Percentiles rank a stretch among this genome's conserved stretches.
Conservation (phyloP, 1,140 invertebrate genomes). For the Plutomurus gul region DNA sequence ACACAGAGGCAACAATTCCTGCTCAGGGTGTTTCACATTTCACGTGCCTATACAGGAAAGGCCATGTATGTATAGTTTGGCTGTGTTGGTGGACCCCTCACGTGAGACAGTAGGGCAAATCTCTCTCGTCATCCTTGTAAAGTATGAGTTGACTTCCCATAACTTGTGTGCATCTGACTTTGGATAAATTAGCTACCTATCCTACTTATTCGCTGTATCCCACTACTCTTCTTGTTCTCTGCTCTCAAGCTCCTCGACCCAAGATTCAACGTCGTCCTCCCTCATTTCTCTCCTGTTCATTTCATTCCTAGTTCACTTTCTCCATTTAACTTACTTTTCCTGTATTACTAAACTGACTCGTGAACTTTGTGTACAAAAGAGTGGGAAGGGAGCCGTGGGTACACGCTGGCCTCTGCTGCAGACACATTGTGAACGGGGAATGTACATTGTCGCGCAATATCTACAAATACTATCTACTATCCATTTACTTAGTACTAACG, state of each 20-base stretch:
- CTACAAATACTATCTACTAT: too few relatives aligned
- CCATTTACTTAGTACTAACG: too few relatives aligned
- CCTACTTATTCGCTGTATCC: not conserved
- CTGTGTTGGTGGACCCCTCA: not conserved
- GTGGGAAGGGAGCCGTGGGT: too few relatives aligned
- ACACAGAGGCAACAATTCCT: not conserved
- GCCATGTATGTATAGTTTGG: too few relatives aligned
- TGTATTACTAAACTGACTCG: not conserved
- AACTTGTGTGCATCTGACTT: constrained; percentile 45
- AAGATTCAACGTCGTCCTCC: not conserved
- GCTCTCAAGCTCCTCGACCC: not conserved
- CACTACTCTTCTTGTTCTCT: not conserved
- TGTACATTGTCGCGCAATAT: too few relatives aligned
- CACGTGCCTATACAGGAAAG: not conserved
- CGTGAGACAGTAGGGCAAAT: not conserved
- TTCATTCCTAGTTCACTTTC: constrained; percentile 15
- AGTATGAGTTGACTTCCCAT: not conserved
- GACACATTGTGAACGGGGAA: too few relatives aligned
- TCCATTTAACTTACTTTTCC: not conserved
- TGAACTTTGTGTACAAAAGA: too few relatives aligned
- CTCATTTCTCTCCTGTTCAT: constrained; percentile 16
- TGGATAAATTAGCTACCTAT: constrained; percentile 46
- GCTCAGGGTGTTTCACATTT: not conserved
- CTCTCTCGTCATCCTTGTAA: not conserved
- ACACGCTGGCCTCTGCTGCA: too few relatives aligned